Conservation (phyloP, 2,888 invertebrate genomes). For the Trissolcus japonicus region DNA sequence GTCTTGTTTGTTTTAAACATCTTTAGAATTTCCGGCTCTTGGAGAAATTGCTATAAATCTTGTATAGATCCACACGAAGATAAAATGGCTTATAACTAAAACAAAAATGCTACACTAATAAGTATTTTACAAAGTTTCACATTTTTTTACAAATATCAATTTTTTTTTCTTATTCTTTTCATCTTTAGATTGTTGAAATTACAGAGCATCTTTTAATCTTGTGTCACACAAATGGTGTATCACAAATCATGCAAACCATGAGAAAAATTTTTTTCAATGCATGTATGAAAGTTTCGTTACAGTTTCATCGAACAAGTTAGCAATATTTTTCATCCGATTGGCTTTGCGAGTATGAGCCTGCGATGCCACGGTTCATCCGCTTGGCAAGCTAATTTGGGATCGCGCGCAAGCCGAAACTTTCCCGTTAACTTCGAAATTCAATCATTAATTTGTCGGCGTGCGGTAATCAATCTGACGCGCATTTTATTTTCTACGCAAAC, state of each 20-base stretch:
- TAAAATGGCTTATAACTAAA: too few species aligned
- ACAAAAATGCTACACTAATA: too few species aligned
- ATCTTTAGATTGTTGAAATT: too few species aligned
- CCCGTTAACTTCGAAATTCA: constrained; percentile 32
- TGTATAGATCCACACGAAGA: too few species aligned
- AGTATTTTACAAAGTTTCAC: too few species aligned
- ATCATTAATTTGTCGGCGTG: constrained; percentile 29
- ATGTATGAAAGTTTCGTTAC: neutral
- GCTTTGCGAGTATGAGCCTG: neutral
- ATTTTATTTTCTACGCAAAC: constrained; percentile 18
- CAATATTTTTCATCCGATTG: constrained; percentile 18
- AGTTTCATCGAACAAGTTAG: constrained; percentile 34
- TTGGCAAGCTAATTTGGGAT: constrained; percentile 37
- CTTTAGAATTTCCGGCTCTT: neutral
- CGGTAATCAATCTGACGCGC: constrained; percentile 23
- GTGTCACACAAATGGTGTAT: too few species aligned
- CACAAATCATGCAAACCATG: too few species aligned
- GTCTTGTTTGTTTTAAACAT: constrained; percentile 9
- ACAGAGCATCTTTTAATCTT: too few species aligned
- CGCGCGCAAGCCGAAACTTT: constrained; percentile 29
- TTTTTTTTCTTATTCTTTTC: too few species aligned
- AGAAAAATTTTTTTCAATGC: too few species aligned
- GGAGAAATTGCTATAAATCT: too few species aligned
- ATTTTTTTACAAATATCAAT: too few species aligned
- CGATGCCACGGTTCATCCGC: constrained; percentile 24